A percentile compares a stretch with the other conserved stretches of the same genome.
Evolutionary conservation across 2,113 vertebrate genomes (phyloP).

Genomic region (Felis chaus): DNA sequence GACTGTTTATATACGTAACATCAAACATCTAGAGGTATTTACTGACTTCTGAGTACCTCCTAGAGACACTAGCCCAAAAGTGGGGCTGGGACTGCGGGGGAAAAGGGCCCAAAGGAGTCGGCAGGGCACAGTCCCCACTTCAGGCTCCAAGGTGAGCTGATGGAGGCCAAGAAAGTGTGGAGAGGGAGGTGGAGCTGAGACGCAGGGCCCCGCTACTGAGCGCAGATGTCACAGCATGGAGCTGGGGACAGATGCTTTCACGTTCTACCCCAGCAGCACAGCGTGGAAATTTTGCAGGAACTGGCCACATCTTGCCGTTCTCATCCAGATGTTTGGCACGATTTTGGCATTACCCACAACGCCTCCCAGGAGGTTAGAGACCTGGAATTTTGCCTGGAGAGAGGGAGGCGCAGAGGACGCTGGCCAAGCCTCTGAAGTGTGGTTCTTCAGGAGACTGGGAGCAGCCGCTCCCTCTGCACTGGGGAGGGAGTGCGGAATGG

Average conservation of each 20-base stretch:
- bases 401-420: rapidly evolving
- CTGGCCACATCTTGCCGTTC: neutral
- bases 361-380: neutral
- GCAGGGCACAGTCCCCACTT: neutral
- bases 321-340: neutral
- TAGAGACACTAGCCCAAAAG: rapidly evolving
- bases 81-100: neutral
- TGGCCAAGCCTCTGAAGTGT: neutral
- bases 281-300: neutral
- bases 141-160: neutral
- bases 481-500: rapidly evolving
- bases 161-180: rapidly evolving
- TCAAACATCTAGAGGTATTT: neutral
- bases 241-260: rapidly evolving
- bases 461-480: neutral
- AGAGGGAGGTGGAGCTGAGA: rapidly evolving
- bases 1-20: rapidly evolving
- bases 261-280: rapidly evolving
- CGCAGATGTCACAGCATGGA: rapidly evolving
- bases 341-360: neutral
- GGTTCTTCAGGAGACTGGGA: rapidly evolving
- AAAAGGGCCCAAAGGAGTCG: neutral
- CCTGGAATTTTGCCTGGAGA: neutral
- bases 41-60: neutral
- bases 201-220: rapidly evolving